A percentile compares a stretch with the other conserved stretches of the same genome.
phyloP scores from a whole-genome alignment of 2,113 vertebrate genomes.

The Rhabdomys dilectus region DNA sequence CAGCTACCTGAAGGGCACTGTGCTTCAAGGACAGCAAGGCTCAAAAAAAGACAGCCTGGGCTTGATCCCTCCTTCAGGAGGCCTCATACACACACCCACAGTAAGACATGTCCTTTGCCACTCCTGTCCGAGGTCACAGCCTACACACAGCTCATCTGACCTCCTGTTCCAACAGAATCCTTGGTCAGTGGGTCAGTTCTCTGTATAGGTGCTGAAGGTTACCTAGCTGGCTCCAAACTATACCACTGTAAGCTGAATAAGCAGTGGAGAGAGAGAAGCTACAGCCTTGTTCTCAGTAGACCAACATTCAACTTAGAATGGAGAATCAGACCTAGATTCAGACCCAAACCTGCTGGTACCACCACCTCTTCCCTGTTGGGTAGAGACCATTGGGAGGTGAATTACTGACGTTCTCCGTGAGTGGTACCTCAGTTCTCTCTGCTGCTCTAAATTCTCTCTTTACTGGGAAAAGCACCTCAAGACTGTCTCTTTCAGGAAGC shows the following conservation, averaged over 20 bases:
- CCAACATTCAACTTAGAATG: neutral
- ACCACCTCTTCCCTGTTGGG: neutral
- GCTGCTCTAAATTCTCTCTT: neutral
- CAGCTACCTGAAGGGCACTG: neutral
- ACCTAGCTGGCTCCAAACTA: neutral
- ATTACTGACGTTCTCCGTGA: neutral
- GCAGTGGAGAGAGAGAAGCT: neutral
- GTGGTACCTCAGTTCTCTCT: neutral
- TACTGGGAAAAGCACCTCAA: conserved; percentile 28
- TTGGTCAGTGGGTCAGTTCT: neutral
- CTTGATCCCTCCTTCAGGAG: neutral
- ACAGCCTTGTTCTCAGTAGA: neutral
- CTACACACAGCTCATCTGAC: neutral
- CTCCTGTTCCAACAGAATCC: conserved; percentile 54
- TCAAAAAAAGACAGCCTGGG: conserved; percentile 29
- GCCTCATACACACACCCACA: neutral
- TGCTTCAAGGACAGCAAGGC: neutral
- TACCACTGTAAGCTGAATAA: neutral
- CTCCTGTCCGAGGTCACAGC: neutral
- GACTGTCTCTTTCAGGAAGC: neutral
- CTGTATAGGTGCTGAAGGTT: neutral
- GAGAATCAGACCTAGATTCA: neutral
- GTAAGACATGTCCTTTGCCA: neutral
- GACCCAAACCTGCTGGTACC: neutral
- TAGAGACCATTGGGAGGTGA: neutral